Evolutionary conservation across 2,113 vertebrate species (phyloP), one percentile per base, ranked within the genome.

Genomic region (Triplophysa rosa): DNA sequence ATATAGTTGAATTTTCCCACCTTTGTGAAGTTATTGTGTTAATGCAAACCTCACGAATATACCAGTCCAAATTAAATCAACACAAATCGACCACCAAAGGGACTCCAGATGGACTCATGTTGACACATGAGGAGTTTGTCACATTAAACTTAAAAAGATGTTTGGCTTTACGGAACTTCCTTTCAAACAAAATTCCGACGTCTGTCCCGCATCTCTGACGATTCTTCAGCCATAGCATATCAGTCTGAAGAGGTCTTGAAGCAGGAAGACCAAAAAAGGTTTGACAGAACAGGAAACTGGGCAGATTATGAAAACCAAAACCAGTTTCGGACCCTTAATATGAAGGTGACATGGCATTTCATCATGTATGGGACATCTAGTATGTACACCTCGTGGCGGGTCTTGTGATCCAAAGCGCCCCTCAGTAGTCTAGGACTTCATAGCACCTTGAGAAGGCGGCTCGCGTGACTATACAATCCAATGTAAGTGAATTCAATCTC

Each of bases 401-500:
- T 59, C 3, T n/a, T 66, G 21, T 76, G 84, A 78, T 73, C 47
- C 76, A 11, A 71, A 56, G 11, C 78, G 79, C 79, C 54, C 87
- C 89, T 94, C 93, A 92, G 88, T 89, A 92, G 89, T 91, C 85
- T 67, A 72, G 67, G 76, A 79, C 84, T 69, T 87, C 88, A 87
- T 94, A 95, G 95, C 95, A 95, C 95, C 95, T 92, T 82, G 70
- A 80, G 80, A 63, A 67, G 54, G 78, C 77, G 42, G 47, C 76
- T 65, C 59, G 63, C 24, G 58, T 62, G 37, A 17, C 71, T 74
- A 74, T 62, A 74, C 58, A 13, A 40, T 74, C 45, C 2, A 70
- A 63, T n/a, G 19, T 78, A 72, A 29, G 62, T 58, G 65, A 66
- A 19, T 64, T 49, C 45, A 62, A 58, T 29, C 61, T 61, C 45